phyloP scores from a whole-genome alignment of 23 tunicate genomes.

The Trididemnum clinides region DNA sequence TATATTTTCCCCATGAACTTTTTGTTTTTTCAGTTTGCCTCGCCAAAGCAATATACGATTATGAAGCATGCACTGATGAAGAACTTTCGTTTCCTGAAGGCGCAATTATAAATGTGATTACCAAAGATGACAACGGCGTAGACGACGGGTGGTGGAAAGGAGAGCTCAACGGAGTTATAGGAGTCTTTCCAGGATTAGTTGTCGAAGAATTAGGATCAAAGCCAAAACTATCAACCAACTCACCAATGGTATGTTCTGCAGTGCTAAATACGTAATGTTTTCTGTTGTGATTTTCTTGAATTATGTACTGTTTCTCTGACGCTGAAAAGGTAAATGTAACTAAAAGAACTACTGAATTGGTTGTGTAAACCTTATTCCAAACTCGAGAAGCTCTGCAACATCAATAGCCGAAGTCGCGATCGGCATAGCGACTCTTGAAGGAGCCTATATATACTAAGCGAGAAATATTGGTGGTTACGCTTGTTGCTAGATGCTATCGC shows the following conservation, averaged over 20 bases:
- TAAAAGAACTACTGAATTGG: neutral
- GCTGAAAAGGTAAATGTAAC: neutral
- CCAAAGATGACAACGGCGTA: slow-evolving; percentile 88
- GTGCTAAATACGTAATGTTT: too few species aligned
- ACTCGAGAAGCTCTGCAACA: too few species aligned
- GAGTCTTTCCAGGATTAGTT: slow-evolving; percentile 87
- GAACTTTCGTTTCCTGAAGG: slow-evolving; percentile 86
- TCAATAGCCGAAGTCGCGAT: too few species aligned
- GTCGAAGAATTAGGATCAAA: slow-evolving; percentile 68
- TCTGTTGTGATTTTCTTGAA: too few species aligned
- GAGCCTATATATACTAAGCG: too few species aligned
- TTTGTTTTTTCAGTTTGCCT: slow-evolving; percentile 46
- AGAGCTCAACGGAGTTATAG: slow-evolving; percentile 74
- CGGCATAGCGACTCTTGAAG: too few species aligned
- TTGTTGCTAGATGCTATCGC: too few species aligned
- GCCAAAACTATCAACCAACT: neutral
- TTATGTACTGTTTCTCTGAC: too few species aligned
- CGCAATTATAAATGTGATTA: slow-evolving; percentile 63
- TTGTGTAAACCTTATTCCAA: too few species aligned
- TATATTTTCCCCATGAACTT: neutral
- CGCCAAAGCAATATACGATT: slow-evolving; percentile 85
- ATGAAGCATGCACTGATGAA: slow-evolving; percentile 77
- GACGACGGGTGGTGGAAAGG: slow-evolving; percentile 99
- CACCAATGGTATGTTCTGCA: neutral
- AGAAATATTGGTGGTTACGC: too few species aligned